phyloP scores from a whole-genome alignment of 2,113 vertebrate genomes.

The Bungarus multicinctus region DNA sequence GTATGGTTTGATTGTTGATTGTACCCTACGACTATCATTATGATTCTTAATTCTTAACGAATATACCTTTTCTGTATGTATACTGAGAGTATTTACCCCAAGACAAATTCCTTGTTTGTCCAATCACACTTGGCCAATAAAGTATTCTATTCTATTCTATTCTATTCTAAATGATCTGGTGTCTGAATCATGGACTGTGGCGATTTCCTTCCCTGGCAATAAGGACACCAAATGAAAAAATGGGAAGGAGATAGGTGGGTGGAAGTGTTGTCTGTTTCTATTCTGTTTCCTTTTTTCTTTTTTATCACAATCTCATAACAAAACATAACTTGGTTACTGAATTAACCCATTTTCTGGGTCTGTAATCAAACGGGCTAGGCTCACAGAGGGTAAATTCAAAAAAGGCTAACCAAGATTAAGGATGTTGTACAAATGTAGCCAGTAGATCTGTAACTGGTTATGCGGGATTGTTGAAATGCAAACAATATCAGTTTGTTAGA shows the following conservation, averaged over 20 bases:
- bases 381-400: not conserved
- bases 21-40: too few relatives aligned
- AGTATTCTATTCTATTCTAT: too few relatives aligned
- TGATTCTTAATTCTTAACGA: too few relatives aligned
- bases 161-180: not conserved
- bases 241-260: not conserved
- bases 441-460: not conserved
- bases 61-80: too few relatives aligned
- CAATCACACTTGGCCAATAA: too few relatives aligned
- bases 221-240: not conserved
- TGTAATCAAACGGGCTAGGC: not conserved
- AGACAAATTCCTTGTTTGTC: too few relatives aligned
- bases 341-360: not conserved
- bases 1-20: too few relatives aligned
- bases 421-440: not conserved
- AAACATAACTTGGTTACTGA: not conserved
- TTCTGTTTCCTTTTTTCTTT: not conserved
- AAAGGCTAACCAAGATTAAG: not conserved
- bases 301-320: not conserved
- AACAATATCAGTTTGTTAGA: not conserved
- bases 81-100: too few relatives aligned
- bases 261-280: not conserved
- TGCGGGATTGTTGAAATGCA: not conserved
- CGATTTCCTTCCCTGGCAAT: not conserved
- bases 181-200: not conserved